A percentile compares a stretch with the other conserved stretches of the same genome.
These are phyloP conservation scores for Larimichthys crocea DNA, from an alignment of 2,113 vertebrate genomes.

Conservation along the genomic window DNA sequence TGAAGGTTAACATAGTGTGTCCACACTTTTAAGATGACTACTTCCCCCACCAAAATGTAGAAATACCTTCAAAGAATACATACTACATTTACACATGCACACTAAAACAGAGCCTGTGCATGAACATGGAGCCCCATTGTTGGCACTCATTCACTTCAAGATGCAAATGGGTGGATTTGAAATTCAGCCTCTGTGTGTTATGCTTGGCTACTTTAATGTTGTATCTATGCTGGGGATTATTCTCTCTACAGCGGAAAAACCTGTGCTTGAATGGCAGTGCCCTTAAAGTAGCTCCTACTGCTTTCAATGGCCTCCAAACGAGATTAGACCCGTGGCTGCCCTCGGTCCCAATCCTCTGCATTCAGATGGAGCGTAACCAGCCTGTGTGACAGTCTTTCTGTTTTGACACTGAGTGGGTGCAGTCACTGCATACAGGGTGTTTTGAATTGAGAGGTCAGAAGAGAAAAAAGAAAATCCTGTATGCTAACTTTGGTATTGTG, in stretches of 20 bases:
- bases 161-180: conserved; percentile 84
- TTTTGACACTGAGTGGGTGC: conserved; percentile 79
- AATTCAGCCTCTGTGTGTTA: conserved; percentile 83
- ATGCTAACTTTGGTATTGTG: conserved; percentile 45
- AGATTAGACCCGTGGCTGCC: conserved; percentile 84
- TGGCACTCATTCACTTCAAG: conserved; percentile 80
- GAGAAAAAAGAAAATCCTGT: conserved; percentile 57
- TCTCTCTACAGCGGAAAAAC: conserved; percentile 81
- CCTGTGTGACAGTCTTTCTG: conserved; percentile 79
- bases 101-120: conserved; percentile 60
- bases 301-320: conserved; percentile 85
- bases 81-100: conserved; percentile 43
- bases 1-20: conserved; percentile 28
- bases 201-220: conserved; percentile 86
- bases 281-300: conserved; percentile 81
- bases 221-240: conserved; percentile 86
- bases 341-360: conserved; percentile 81
- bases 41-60: conserved; percentile 34
- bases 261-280: conserved; percentile 83
- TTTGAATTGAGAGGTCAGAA: conserved; percentile 81
- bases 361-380: conserved; percentile 81
- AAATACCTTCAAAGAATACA: conserved; percentile 30
- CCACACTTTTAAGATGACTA: conserved; percentile 47
- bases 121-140: conserved; percentile 63
- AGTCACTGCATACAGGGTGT: conserved; percentile 65